Base-by-base conservation (phyloP, 2,797 vertebrate genomes). In the Valencia hispanica region DNA sequence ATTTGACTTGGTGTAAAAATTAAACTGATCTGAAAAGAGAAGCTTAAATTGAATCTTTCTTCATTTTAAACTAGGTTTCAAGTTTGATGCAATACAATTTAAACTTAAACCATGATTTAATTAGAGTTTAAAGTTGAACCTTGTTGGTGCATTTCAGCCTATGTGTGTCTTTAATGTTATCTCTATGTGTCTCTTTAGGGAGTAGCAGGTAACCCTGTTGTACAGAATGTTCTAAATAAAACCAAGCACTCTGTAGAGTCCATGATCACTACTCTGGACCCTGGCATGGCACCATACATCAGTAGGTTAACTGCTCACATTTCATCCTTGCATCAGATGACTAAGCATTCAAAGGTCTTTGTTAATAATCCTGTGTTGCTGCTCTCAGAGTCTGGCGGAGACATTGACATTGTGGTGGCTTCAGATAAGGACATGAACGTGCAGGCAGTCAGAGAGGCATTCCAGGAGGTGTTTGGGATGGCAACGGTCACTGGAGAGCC, bases 231-330 rank as follows among this genome's bases (percentile, higher is more conserved):
- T 81, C 94, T 99, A 81, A 97, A 99, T 91, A 98, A 96, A 94
- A 99, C 98, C 68, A 99, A 98, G 77, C 96, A 98, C 91, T 99
- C 98, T 0, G 96, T 99, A 18, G 98, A 99, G 92, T 97, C 96
- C 22, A 97, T 99, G 97, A 99, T 99, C 82, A 99, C 97, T 4
- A 99, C 98, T 0, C 94, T 99, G 94, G 98, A 99, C 87, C 98
- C 98, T 5, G 98, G 98, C 90, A 99, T 99, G 98, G 97, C 96
- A 83, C 97, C 98, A 0, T 99, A 98, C 82, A 99, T 99, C 88
- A 97, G 98, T 99, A 90, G 93, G 97, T 96, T 4, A 11, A 11
- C 47, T 17, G 7, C 30, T 22, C 2, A 4, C 32, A 18, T 20
- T 6, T 50, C 34, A 10, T 25, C 50, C 1, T 43, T 11, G 22